Base-by-base conservation (phyloP, 1,140 invertebrate species). In the Drosophila parabipectinata region DNA sequence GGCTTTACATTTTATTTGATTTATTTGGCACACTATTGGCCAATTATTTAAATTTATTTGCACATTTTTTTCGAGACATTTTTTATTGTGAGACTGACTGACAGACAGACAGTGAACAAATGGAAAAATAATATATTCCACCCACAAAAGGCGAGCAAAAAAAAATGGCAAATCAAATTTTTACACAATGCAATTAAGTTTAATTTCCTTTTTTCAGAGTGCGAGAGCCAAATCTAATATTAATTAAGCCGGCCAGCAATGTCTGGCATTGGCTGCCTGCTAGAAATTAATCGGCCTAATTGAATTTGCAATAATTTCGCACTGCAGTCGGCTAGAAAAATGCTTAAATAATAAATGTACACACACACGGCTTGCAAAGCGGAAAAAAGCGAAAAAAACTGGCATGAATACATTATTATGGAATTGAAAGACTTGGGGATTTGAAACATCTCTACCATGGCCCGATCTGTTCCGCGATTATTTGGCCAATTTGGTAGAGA, bases 251-350 rank as follows among this genome's bases (percentile, higher is more conserved):
- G 12, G 14, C 15, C 24, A 18, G 21, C 28, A 7, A 28, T 45
- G 9, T 45, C 24, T 39, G 39, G 2, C n/a, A 28, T 10, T 44
- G 39, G 30, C 14, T 12, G 26, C 26, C 28, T 18, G n/a, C 55
- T 59, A 26, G 21, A 59, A 73, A 66, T 66, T 64, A 78, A 78
- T 78, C 44, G 39, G 56, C 56, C 55, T 66, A 78, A 78, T 66
- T 60, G 48, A 59, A 72, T 78, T 66, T 56, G 34, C 75, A 78
- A 66, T 55, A 72, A 78, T 60, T 74, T 74, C 52, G 9, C 26
- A 15, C 21, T 41, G 37, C 24, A 12, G 5, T 37, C 21, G n/a
- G 1, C 5, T 39, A 32, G 18, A 48, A 66, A 61, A 61, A 51
- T 26, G 5, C 14, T 10, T 66, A 14, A 68, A 54, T 66, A 54